A percentile compares a stretch with the other conserved stretches of the same genome.
phyloP scores from a whole-genome alignment of 2,113 vertebrate genomes.

The Porphyrio hochstetteri region DNA sequence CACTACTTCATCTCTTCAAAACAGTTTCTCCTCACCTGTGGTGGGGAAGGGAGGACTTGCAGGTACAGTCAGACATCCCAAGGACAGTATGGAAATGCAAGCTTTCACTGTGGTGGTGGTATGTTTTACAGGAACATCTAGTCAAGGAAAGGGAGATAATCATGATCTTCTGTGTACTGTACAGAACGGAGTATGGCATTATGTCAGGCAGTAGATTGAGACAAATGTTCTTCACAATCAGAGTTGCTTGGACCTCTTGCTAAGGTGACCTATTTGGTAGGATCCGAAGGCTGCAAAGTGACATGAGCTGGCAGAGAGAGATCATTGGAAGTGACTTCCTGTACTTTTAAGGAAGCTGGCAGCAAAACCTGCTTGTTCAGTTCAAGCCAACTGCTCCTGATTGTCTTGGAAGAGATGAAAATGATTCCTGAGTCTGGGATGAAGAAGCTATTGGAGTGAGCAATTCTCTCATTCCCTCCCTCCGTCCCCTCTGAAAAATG shows the following conservation, averaged over 20 bases:
- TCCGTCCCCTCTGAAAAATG: background rate
- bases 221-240: background rate
- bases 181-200: accelerated
- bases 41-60: background rate
- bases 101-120: background rate
- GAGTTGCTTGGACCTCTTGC: background rate
- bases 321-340: background rate
- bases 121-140: background rate
- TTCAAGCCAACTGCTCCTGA: background rate
- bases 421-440: background rate
- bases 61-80: background rate
- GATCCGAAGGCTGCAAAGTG: background rate
- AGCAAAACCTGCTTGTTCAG: background rate
- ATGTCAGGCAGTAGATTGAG: background rate
- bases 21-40: background rate
- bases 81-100: background rate
- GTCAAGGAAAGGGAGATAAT: background rate
- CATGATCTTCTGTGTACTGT: background rate
- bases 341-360: background rate
- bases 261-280: background rate
- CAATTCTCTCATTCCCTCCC: accelerated
- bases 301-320: background rate
- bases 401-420: background rate
- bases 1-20: background rate
- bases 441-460: background rate